Evolutionary conservation across 2,888 invertebrate species (phyloP), one percentile per base, ranked within the genome.

Genomic region (Pecten maximus): DNA sequence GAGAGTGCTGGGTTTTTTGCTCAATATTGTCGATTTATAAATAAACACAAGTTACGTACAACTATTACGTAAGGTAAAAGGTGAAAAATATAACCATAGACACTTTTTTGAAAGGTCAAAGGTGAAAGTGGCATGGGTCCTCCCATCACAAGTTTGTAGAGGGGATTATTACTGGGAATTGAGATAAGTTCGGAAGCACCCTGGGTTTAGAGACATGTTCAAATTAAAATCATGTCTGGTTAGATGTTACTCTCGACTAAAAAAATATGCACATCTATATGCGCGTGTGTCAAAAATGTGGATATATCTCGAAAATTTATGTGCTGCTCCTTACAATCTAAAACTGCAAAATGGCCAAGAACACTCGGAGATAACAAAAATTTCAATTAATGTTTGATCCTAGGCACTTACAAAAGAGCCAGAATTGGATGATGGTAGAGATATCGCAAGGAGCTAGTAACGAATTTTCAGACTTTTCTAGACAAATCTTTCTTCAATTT

Each of bases 321-420:
- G 28, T 6, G 74, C 74, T 74, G 35, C 74, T 23, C 28, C 74
- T 2, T 35, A 74, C 74, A 74, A 74, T 74, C 74, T 74, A 6
- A 74, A 74, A 74, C 74, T 74, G 74, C 35, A 74, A 74, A 35
- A 74, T 74, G 15, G 74, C 74, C 74, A 74, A 74, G 74, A 74
- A 74, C 74, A 28, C 74, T 74, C 74, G 28, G 28, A 74, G 74
- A 74, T 74, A 74, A 74, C 74, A 0, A 74, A 74, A 74, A 74
- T 28, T 74, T 74, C 74, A 74, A 74, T 74, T 74, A 74, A 74
- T 35, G 35, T 74, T 8, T 74, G 74, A 74, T 74, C 74, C 74
- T 28, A 28, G 35, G 23, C 74, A 35, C 74, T 74, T 74, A 74
- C 28, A 3, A 10, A 0, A 8, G 35, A 74, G 74, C 35, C 4